Evolutionary conservation across 2,888 invertebrate species (phyloP).

Genomic region (Portevinia maculata): DNA sequence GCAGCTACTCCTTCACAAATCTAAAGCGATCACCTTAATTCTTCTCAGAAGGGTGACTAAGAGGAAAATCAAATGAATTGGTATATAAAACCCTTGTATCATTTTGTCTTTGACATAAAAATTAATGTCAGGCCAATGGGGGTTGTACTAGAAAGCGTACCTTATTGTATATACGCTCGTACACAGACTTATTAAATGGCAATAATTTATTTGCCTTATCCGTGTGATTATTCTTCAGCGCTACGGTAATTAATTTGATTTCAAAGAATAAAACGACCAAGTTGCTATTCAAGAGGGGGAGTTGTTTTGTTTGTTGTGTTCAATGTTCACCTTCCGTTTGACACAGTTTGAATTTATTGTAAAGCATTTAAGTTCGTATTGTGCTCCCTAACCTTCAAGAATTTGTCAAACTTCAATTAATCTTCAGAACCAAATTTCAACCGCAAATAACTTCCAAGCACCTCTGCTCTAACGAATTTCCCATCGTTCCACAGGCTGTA

Average conservation of each 20-base stretch:
- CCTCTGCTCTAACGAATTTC: slow-evolving; percentile 30
- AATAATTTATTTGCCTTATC: slow-evolving; percentile 74
- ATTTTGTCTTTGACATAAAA: slow-evolving; percentile 64
- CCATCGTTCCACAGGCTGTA: slow-evolving; percentile 28
- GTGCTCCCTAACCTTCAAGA: slow-evolving; percentile 37
- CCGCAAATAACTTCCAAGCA: slow-evolving; percentile 74
- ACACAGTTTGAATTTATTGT: slow-evolving; percentile 71
- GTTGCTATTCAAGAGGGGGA: slow-evolving; percentile 10
- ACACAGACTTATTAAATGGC: slow-evolving; percentile 67
- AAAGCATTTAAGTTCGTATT: slow-evolving; percentile 53
- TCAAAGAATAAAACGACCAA: slow-evolving; percentile 19
- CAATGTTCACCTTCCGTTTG: slow-evolving; percentile 72
- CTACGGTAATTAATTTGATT: slow-evolving; percentile 71
- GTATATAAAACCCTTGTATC: slow-evolving; percentile 70
- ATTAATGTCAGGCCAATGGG: slow-evolving; percentile 67
- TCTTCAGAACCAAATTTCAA: slow-evolving; percentile 61
- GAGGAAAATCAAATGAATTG: slow-evolving; percentile 64
- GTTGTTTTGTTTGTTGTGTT: not conserved
- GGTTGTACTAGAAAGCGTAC: slow-evolving; percentile 42
- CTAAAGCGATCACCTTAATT: slow-evolving; percentile 65
- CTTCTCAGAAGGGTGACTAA: slow-evolving; percentile 40
- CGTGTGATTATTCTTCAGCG: slow-evolving; percentile 68
- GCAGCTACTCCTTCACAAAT: slow-evolving; percentile 25
- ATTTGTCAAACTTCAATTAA: slow-evolving; percentile 76
- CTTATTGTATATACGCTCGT: not conserved